These are phyloP conservation scores for Diaphora mendica DNA, from an alignment of 2,888 invertebrate species.

Conservation along the genomic window DNA sequence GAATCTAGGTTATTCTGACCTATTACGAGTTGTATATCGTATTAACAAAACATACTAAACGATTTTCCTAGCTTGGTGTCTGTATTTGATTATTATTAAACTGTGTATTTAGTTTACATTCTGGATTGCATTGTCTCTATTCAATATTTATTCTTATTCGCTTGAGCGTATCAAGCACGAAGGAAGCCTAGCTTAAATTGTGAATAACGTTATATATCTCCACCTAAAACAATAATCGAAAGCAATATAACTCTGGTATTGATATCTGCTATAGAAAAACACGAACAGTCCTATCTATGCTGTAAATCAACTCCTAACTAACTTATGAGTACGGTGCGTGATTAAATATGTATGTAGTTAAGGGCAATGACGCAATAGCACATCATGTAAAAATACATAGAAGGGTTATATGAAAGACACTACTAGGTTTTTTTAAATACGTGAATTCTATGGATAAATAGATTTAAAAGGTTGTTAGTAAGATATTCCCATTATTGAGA, in stretches of 20 bases:
- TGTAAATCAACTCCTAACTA: neutral
- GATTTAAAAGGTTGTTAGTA: no score
- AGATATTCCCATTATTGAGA: no score
- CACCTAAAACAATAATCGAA: no score
- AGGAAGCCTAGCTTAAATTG: no score
- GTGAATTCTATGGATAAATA: no score
- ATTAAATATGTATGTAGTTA: neutral
- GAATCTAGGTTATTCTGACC: neutral
- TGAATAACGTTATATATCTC: no score
- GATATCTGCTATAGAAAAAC: neutral
- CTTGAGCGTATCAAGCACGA: no score
- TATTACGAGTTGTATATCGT: neutral
- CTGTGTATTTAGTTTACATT: no score
- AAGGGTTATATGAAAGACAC: neutral
- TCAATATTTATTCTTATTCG: no score
- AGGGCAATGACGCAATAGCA: neutral
- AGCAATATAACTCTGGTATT: no score
- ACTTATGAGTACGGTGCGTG: neutral
- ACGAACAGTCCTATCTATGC: neutral
- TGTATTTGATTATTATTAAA: neutral
- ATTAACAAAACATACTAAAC: neutral
- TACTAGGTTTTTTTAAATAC: neutral
- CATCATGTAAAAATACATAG: neutral
- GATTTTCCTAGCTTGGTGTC: neutral
- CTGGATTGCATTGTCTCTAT: no score